These are phyloP conservation scores for Lerema accius DNA, from an alignment of 1,140 invertebrate species.

Conservation along the genomic window DNA sequence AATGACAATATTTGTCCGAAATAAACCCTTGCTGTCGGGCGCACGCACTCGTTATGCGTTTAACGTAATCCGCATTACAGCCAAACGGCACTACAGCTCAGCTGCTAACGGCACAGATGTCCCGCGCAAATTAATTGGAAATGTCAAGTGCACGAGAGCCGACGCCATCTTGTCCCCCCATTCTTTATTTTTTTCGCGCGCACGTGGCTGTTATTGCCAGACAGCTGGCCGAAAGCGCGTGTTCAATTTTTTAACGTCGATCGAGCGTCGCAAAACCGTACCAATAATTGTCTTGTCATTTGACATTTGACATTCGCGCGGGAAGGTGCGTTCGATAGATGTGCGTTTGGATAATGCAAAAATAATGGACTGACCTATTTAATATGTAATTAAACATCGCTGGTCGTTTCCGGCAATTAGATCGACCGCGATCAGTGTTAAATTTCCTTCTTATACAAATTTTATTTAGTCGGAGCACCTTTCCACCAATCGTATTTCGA, in stretches of 20 bases:
- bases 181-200: slow-evolving; percentile 69
- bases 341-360: slow-evolving; percentile 65
- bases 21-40: slow-evolving; percentile 39
- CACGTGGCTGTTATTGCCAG: slow-evolving; percentile 71
- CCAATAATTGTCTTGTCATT: slow-evolving; percentile 46
- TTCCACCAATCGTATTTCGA: slow-evolving; percentile 66
- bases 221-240: slow-evolving; percentile 72
- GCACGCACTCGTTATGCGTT: slow-evolving; percentile 50
- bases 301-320: slow-evolving; percentile 69
- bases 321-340: slow-evolving; percentile 58
- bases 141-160: slow-evolving; percentile 78
- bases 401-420: slow-evolving; percentile 75
- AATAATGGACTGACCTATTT: slow-evolving; percentile 70
- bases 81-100: slow-evolving; percentile 64
- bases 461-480: slow-evolving; percentile 67
- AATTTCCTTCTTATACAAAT: slow-evolving; percentile 60
- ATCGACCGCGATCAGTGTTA: slow-evolving; percentile 51
- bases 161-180: slow-evolving; percentile 72
- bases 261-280: slow-evolving; percentile 43
- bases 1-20: slow-evolving; percentile 45
- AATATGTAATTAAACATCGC: slow-evolving; percentile 69
- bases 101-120: slow-evolving; percentile 80
- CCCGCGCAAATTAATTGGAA: slow-evolving; percentile 81
- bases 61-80: slow-evolving; percentile 70
- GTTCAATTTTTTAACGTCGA: slow-evolving; percentile 58